Evolutionary conservation across 2,888 invertebrate genomes (phyloP), one percentile per base, ranked within the genome.

Genomic region (Lasius platythorax): DNA sequence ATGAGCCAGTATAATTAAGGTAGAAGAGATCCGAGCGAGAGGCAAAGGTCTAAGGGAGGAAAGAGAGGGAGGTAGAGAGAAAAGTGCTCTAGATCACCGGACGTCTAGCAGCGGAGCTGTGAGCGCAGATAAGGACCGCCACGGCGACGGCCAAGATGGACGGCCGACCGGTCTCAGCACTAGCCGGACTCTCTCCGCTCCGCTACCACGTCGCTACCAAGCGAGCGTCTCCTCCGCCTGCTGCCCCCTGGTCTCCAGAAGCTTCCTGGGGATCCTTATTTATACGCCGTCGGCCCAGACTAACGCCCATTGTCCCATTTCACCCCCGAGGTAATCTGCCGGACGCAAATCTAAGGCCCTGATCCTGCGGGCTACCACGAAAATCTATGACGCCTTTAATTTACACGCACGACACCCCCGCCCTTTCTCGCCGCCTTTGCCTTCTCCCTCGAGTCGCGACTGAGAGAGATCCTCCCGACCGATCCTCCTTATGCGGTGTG

Each of bases 311-410:
- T 95, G 94, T 95, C 94, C 95, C 94, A 94, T 94, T 94, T 94
- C 93, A 93, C 93, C 92, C 90, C 92, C 91, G 92, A 92, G 93
- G 94, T 95, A 95, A 95, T 95, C 95, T 94, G 94, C 93, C 93
- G 94, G 95, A 95, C 95, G 94, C 95, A 95, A 95, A 95, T 95
- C 95, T 94, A 94, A 95, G 94, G 94, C 93, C 93, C 93, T 95
- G 94, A 95, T 95, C 95, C 95, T 95, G 94, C 94, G 94, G 95
- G 95, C 94, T 94, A 94, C 94, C 94, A 90, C 93, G 93, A 92
- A 94, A 95, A 95, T 95, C 94, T 95, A 95, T 95, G 95, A 94
- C 92, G 93, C 93, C 94, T 95, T 94, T 95, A 95, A 95, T 94
- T 94, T 94, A 94, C 93, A 93, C 92, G 91, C 92, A 89, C 88